These are phyloP conservation scores for Malurus alboscapulatus DNA, from an alignment of 2,113 vertebrate species.

Conservation along the genomic window DNA sequence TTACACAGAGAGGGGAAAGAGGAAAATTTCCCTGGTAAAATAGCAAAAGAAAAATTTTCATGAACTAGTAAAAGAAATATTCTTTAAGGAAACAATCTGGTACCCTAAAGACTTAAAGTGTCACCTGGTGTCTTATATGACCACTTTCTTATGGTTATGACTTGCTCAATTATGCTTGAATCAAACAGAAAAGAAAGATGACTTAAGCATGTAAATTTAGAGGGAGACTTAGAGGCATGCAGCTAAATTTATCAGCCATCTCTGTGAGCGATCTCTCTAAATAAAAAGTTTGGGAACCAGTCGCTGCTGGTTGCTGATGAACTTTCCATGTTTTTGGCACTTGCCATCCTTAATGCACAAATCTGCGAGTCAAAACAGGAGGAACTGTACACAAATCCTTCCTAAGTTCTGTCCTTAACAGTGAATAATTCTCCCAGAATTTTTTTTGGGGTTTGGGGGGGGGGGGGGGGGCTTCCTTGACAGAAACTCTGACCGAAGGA, in stretches of 20 bases:
- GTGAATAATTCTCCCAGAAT: neutral
- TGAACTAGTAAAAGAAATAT: neutral
- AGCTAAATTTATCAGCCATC: conserved; percentile 67
- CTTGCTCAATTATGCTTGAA: conserved; percentile 37
- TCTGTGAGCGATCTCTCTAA: conserved; percentile 45
- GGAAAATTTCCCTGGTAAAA: neutral
- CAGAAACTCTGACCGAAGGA: neutral
- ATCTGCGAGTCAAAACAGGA: conserved; percentile 20
- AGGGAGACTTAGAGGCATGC: conserved; percentile 45
- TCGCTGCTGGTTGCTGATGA: conserved; percentile 32
- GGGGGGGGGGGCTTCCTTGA: neutral
- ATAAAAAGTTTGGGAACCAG: conserved; percentile 56
- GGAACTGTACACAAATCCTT: neutral
- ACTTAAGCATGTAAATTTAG: conserved; percentile 66
- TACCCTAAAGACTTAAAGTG: neutral
- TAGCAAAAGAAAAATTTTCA: neutral
- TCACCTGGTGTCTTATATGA: neutral
- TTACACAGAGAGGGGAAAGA: neutral
- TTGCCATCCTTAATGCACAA: neutral
- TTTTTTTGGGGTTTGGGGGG: neutral
- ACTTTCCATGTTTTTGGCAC: conserved; percentile 48
- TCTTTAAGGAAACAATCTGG: neutral
- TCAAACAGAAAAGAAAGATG: conserved; percentile 49
- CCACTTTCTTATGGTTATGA: neutral
- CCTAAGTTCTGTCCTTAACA: neutral